Conservation (phyloP, 2,888 invertebrate species). For the Synanthedon vespiformis region DNA sequence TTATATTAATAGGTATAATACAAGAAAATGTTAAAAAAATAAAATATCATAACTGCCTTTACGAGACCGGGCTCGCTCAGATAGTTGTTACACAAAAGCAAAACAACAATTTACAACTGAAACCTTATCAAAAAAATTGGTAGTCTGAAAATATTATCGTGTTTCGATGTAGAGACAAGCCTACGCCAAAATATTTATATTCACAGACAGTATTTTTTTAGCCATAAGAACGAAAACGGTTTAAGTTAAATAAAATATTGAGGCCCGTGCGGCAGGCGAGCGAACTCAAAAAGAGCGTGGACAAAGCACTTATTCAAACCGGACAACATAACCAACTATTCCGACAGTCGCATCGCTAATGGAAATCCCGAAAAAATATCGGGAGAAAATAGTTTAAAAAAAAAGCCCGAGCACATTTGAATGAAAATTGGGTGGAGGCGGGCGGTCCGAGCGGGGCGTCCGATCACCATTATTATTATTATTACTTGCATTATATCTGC, state of each 20-base stretch:
- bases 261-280: constrained; percentile 14
- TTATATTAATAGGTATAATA: no score
- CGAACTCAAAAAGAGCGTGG: constrained; percentile 23
- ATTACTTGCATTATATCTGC: constrained; percentile 69
- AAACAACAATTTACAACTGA: no score
- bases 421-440: constrained; percentile 64
- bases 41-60: no score
- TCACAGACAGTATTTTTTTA: neutral
- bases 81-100: no score
- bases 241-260: constrained; percentile 38
- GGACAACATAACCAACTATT: constrained; percentile 38
- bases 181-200: no score
- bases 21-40: no score
- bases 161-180: no score
- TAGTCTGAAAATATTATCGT: no score
- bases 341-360: constrained; percentile 57
- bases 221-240: constrained; percentile 5
- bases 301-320: constrained; percentile 35
- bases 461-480: constrained; percentile 69
- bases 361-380: constrained; percentile 66
- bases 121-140: no score
- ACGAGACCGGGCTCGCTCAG: no score
- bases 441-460: constrained; percentile 41
- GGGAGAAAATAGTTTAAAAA: constrained; percentile 55
- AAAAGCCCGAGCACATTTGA: constrained; percentile 53